Evolutionary conservation across 2,888 invertebrate species (phyloP).

Genomic region (Agrochola circellaris): DNA sequence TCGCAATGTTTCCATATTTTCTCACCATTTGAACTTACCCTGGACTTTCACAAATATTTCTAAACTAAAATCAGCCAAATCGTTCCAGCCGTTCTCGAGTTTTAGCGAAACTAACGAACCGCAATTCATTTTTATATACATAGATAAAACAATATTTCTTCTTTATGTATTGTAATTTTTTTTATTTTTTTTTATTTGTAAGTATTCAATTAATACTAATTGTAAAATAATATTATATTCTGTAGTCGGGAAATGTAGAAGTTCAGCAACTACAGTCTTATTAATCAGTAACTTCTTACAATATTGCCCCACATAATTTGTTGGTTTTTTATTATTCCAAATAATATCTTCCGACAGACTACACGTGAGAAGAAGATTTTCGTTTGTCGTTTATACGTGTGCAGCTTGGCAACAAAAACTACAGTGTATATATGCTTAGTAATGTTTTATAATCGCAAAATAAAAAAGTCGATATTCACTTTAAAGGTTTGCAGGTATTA

Average conservation of each 20-base stretch:
- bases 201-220: background rate
- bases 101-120: too few species aligned
- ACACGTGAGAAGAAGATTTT: background rate
- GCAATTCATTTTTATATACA: too few species aligned
- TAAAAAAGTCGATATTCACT: background rate
- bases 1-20: too few species aligned
- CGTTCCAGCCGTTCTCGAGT: too few species aligned
- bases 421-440: background rate
- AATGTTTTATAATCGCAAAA: background rate
- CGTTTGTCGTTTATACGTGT: background rate
- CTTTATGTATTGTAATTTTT: too few species aligned
- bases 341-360: background rate
- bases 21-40: too few species aligned
- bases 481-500: background rate
- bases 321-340: background rate
- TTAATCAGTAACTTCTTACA: background rate
- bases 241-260: background rate
- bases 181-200: too few species aligned
- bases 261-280: background rate
- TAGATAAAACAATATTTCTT: background rate
- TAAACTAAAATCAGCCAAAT: too few species aligned
- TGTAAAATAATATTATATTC: background rate
- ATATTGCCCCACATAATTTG: slow-evolving; percentile 3
- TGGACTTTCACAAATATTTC: too few species aligned
- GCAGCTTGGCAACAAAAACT: background rate